Base-by-base conservation (phyloP, 1,140 invertebrate species). In the Lasioglossum baleicum region DNA sequence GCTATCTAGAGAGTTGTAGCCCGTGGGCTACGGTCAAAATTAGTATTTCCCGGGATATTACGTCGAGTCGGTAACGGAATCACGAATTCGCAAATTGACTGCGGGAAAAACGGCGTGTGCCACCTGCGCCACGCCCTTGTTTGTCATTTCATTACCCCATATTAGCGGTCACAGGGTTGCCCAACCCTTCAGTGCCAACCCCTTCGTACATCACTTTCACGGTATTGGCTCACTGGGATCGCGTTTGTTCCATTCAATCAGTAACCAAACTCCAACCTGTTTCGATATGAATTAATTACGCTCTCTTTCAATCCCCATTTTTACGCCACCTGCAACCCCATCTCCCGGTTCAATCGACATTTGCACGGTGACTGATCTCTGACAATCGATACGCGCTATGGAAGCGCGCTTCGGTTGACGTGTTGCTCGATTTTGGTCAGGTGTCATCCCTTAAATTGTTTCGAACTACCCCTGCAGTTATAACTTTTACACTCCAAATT, bases 201-300 rank as follows among this genome's bases (percentile, higher is more conserved):
- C 56, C 56, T 58, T 58, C 56, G 8, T 58, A n/a, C 56, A 58
- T 58, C 56, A n/a, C 56, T 58, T n/a, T 58, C 56, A 20, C 17
- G n/a, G 22, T 58, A 58, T 58, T 58, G 56, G 56, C 20, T n/a
- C 20, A 20, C 56, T n/a, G 20, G 56, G 20, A 58, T n/a, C 56
- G 56, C 56, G 56, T 58, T 58, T n/a, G 56, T 58, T 58, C 56
- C 56, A 20, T 58, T 58, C 56, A 58, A 58, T 58, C 56, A 58
- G 56, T 58, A 58, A 58, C 56, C 20, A 20, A n/a, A n/a, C 20
- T n/a, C 20, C 56, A 20, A n/a, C 17, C 20, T 7, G 7, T 58
- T n/a, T 58, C 56, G 20, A 58, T n/a, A n/a, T 20, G 20, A 58
- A n/a, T n/a, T n/a, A n/a, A 58, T n/a, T n/a, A 8, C 8, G 20